phyloP scores from a whole-genome alignment of 1,140 invertebrate genomes.

The Plectus sambesii region DNA sequence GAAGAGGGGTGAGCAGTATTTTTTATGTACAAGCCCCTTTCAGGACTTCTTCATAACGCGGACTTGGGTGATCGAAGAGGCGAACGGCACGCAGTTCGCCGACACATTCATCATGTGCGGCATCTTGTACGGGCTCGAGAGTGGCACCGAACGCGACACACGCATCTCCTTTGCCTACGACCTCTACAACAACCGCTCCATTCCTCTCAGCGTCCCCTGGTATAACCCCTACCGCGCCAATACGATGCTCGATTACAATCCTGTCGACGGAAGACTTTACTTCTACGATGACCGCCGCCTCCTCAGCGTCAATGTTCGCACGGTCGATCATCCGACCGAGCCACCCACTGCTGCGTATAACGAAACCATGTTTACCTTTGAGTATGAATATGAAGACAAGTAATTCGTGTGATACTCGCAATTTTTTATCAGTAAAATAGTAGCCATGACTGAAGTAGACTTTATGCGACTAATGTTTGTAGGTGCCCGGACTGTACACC shows the following conservation, averaged over 20 bases:
- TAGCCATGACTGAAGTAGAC: no score
- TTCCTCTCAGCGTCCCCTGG: slow-evolving; percentile 54
- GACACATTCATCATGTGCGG: slow-evolving; percentile 92
- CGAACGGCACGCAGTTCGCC: slow-evolving; percentile 68
- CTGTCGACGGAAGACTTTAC: slow-evolving; percentile 69
- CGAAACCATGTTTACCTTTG: no score
- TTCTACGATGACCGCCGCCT: slow-evolving; percentile 90
- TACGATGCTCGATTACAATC: slow-evolving; percentile 80
- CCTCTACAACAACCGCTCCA: slow-evolving; percentile 50
- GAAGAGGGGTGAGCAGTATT: no score
- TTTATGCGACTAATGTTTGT: no score
- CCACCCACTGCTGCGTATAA: no score
- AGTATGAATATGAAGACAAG: no score
- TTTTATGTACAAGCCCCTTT: slow-evolving; percentile 3
- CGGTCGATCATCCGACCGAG: no score
- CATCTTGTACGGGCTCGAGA: slow-evolving; percentile 78
- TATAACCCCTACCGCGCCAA: slow-evolving; percentile 81
- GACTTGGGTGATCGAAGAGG: slow-evolving; percentile 71
- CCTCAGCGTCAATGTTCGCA: slow-evolving; percentile 52
- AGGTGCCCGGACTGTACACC: no score
- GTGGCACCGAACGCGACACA: slow-evolving; percentile 64
- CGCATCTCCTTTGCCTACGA: slow-evolving; percentile 55
- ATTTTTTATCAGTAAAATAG: no score
- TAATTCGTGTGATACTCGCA: no score
- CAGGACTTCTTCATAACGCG: slow-evolving; percentile 57